Percentiles rank a stretch among this genome's conserved stretches.
phyloP scores from a whole-genome alignment of 2,888 invertebrate genomes.

The Cephus pygmeus region DNA sequence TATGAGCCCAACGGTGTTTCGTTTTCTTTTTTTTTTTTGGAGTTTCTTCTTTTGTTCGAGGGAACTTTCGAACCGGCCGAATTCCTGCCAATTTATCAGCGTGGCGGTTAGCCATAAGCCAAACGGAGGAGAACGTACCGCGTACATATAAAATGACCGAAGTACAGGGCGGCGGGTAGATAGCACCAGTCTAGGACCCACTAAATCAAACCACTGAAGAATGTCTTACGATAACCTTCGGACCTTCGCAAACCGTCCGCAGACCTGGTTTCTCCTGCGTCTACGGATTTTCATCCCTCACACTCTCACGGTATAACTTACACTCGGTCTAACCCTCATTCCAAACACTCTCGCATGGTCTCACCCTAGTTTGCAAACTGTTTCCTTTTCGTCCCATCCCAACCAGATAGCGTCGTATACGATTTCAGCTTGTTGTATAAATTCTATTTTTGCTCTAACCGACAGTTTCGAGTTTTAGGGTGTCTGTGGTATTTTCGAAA shows the following conservation, averaged over 20 bases:
- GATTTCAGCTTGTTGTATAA: background rate
- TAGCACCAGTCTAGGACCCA: constrained; percentile 10
- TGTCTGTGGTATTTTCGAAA: background rate
- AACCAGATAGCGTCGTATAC: background rate
- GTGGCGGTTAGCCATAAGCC: background rate
- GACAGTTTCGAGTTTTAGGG: background rate
- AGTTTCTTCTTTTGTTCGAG: background rate
- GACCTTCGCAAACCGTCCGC: background rate
- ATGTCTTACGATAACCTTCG: constrained; percentile 40
- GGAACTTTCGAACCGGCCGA: background rate
- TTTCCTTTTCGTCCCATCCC: background rate
- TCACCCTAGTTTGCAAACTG: background rate
- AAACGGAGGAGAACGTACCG: background rate
- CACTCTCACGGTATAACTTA: background rate
- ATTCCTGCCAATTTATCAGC: background rate
- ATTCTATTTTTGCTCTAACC: background rate
- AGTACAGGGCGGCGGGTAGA: background rate
- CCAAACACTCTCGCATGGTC: background rate
- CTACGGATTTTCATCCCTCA: background rate
- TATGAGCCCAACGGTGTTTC: background rate
- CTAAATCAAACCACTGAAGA: constrained; percentile 20
- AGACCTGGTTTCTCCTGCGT: background rate
- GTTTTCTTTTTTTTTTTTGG: background rate
- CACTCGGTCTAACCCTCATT: background rate
- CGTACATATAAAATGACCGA: background rate